Evolutionary conservation across 2,797 vertebrate genomes (phyloP), one percentile per base, ranked within the genome.

Genomic region (Premnoplex brunnescens): DNA sequence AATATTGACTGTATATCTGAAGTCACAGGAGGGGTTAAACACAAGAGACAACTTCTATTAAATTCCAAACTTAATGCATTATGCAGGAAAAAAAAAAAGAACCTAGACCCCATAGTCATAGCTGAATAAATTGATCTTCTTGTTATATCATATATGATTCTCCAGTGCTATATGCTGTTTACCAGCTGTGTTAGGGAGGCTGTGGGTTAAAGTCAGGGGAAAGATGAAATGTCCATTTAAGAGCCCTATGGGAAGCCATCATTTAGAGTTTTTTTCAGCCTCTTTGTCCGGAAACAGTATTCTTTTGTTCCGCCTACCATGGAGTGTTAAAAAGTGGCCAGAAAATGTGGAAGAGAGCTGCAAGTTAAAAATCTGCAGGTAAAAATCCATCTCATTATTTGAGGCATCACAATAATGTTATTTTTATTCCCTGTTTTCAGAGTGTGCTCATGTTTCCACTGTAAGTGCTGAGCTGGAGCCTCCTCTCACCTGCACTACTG

Each of bases 191-290:
- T 77, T 92, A 85, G 46, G 75, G 41, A 91, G 54, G 60, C 79
- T 68, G 56, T 0, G 2, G 27, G 76, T 92, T 93, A 62, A 89
- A 95, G 76, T 84, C 54, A 51, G 48, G 63, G 78, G 68, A 83
- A 83, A 75, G 75, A 93, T 85, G 49, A 95, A 92, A 88, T 9
- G 16, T 87, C 78, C 52, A 30, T 94, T 77, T 74, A 60, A 93
- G 46, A 93, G 62, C 88, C 60, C 58, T 93, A n/a, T 89, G 79
- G 80, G 91, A 96, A 94, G 68, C 88, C 75, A 91, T 86, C 22
- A 83, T 86, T 95, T 89, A 93, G 84, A 69, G 48, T 89, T 89
- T 90, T 90, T 94, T 95, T 52, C 68, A 81, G 54, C 49, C 34
- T 81, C 83, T 89, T 77, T 83, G 72, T 73, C 81, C 39, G n/a